Evolutionary conservation across 2,797 vertebrate species (phyloP).

Genomic region (Chelon labrosus): DNA sequence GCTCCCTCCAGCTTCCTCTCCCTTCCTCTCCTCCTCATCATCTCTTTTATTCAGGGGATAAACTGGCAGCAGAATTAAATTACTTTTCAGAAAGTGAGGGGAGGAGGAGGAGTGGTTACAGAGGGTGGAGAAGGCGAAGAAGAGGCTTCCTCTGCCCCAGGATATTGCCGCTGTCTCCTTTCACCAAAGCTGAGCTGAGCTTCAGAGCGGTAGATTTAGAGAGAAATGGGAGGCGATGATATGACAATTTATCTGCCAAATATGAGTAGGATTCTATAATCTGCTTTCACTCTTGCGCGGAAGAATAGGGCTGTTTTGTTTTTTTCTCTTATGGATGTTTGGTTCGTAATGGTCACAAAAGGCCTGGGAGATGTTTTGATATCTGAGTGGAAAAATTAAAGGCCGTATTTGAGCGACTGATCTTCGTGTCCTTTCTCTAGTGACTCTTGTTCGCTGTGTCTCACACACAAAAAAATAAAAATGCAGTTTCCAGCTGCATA

Average conservation of each 20-base stretch:
- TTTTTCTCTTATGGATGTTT: slow-evolving; percentile 23
- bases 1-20: slow-evolving; percentile 61
- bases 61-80: slow-evolving; percentile 58
- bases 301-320: slow-evolving; percentile 28
- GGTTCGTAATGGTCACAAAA: slow-evolving; percentile 33
- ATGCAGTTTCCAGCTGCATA: slow-evolving; percentile 19
- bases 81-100: slow-evolving; percentile 42
- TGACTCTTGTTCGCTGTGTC: neutral
- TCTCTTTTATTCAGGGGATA: slow-evolving; percentile 60
- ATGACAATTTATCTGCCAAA: slow-evolving; percentile 52
- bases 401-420: slow-evolving; percentile 11
- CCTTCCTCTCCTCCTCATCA: slow-evolving; percentile 46
- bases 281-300: slow-evolving; percentile 26
- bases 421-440: slow-evolving; percentile 34
- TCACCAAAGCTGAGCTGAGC: slow-evolving; percentile 21
- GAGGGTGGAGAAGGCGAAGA: slow-evolving; percentile 12
- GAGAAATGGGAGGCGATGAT: slow-evolving; percentile 56
- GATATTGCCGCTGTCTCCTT: slow-evolving; percentile 33
- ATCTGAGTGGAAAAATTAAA: slow-evolving; percentile 34
- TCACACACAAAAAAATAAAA: neutral
- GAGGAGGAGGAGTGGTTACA: neutral
- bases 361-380: slow-evolving; percentile 5
- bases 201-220: slow-evolving; percentile 52
- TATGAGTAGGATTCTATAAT: slow-evolving; percentile 57
- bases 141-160: slow-evolving; percentile 43